Evolutionary conservation across 2,888 invertebrate genomes (phyloP).

Genomic region (Parthenolecanium corni): DNA sequence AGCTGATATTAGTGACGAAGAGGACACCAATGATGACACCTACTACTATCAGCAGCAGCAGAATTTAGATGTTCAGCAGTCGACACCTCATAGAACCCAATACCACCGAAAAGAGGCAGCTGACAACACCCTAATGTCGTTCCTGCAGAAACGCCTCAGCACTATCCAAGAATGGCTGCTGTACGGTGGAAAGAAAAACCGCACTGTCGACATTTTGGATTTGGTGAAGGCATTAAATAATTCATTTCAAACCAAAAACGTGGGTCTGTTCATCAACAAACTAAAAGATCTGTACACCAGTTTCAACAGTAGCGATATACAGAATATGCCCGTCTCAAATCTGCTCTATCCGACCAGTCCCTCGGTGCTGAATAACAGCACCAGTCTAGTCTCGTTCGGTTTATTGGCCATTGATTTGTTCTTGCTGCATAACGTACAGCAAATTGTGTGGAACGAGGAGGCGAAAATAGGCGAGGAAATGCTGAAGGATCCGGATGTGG

Average conservation of each 20-base stretch:
- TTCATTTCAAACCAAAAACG: conserved; percentile 44
- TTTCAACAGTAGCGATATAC: conserved; percentile 38
- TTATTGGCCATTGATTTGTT: conserved; percentile 48
- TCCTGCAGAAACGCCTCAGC: conserved; percentile 44
- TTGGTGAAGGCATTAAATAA: conserved; percentile 45
- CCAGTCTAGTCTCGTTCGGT: conserved; percentile 46
- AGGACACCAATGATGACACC: conserved; percentile 8
- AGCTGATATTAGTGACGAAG: no score
- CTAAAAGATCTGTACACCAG: conserved; percentile 45
- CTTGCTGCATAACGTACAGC: conserved; percentile 46
- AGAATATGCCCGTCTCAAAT: conserved; percentile 34
- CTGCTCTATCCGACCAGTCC: conserved; percentile 33
- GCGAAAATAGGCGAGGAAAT: conserved; percentile 42
- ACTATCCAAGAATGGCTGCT: conserved; percentile 46
- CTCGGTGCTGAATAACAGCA: conserved; percentile 41
- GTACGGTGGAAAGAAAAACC: conserved; percentile 39
- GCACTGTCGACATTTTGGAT: conserved; percentile 33
- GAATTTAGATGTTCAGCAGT: conserved; percentile 32
- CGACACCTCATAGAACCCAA: no score
- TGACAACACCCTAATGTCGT: conserved; percentile 43
- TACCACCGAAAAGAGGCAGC: conserved; percentile 11
- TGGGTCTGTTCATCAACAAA: conserved; percentile 43
- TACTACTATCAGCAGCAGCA: conserved; percentile 25
- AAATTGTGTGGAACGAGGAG: conserved; percentile 48
- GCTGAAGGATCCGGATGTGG: conserved; percentile 46